Base-by-base conservation (phyloP, 2,888 invertebrate genomes). In the Chymomyza procnemis region DNA sequence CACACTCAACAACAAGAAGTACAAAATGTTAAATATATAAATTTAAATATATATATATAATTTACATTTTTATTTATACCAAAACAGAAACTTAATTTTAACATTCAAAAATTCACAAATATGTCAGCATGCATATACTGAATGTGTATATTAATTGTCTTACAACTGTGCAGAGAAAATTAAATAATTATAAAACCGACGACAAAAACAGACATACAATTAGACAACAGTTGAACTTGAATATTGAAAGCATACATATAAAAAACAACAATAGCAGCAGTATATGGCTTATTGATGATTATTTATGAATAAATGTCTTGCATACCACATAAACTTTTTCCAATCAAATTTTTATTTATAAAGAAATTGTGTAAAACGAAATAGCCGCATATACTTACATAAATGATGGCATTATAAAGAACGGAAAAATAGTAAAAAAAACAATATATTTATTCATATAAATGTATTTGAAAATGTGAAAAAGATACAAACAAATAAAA, bases 401-500 rank as follows among this genome's bases (percentile, higher is more conserved):
- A 83, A 83, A 75, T 78, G 71, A 71, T 79, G 71, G 75, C 76
- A 81, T 77, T 73, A 69, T 56, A 61, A 55, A 63, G 18, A 67
- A 60, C 26, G 66, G 56, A 69, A 62, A 75, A 69, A 71, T 63
- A 61, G 85, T 67, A 68, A 75, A 82, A 77, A 75, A 87, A 67
- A 69, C 69, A 66, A 80, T 85, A 82, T 84, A 87, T 87, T 85
- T 85, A 83, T 86, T 80, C 84, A 87, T 87, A 83, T 87, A 83
- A 85, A 85, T 87, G 87, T 83, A 87, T 87, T 85, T 83, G 70
- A 85, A 85, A 81, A 76, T 87, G 87, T 85, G 84, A 85, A 85
- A 71, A 81, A 73, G 69, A 85, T 85, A 82, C 81, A 73, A 85
- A 68, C 79, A 82, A 79, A 76, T 85, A 82, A 73, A 46, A 84